A percentile compares a stretch with the other conserved stretches of the same genome.
Conservation (phyloP, 2,797 vertebrate genomes). For the Halcyon leucocephala region DNA sequence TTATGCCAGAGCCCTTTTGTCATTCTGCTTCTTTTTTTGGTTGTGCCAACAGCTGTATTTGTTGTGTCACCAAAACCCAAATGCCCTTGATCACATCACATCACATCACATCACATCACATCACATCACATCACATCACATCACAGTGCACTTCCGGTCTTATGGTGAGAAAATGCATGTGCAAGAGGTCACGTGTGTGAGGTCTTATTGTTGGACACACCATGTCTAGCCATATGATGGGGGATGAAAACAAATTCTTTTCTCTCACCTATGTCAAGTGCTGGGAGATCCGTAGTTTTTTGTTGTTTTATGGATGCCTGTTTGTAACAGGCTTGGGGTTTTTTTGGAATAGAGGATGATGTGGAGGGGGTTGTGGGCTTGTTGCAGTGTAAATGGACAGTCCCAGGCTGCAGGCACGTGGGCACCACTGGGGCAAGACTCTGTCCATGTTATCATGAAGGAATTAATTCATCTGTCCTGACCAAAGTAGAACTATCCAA, state of each 20-base stretch:
- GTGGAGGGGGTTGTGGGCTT: not conserved
- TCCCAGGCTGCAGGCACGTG: not conserved
- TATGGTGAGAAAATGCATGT: not conserved
- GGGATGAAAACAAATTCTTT: not conserved
- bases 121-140: too few species aligned
- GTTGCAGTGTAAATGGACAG: not conserved
- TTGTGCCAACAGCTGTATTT: not conserved
- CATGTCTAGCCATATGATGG: not conserved
- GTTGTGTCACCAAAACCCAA: not conserved
- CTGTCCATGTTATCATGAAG: not conserved
- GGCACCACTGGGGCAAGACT: not conserved
- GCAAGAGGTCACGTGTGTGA: not conserved
- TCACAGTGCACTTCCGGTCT: not conserved
- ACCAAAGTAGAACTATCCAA: not conserved
- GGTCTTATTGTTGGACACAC: not conserved
- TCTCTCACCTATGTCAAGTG: accelerated
- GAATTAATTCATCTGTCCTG: not conserved
- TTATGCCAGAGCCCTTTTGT: not conserved
- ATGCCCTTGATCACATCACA: not conserved
- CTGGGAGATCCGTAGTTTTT: not conserved
- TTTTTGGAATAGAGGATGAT: not conserved
- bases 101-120: too few species aligned
- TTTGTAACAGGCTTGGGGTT: not conserved
- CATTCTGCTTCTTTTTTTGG: not conserved
- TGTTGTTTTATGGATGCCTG: not conserved